These are phyloP conservation scores for Ophion costatus DNA, from an alignment of 2,888 invertebrate species.

Conservation along the genomic window DNA sequence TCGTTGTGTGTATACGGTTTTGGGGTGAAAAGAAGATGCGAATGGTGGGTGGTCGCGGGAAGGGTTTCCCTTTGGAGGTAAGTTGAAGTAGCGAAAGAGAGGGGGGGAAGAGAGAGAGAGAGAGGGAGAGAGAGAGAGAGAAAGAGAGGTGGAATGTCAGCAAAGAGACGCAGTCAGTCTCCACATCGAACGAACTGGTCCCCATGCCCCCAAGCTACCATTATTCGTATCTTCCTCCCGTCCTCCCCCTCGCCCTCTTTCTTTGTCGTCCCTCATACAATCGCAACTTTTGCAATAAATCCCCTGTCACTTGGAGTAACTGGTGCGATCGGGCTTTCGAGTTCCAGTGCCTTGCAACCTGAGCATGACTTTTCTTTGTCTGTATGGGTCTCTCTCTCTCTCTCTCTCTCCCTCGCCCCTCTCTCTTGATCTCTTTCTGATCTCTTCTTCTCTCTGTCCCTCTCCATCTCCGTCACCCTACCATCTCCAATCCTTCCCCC, in stretches of 20 bases:
- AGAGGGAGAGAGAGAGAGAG: not conserved
- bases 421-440: not conserved
- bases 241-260: not conserved
- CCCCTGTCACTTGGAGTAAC: slow-evolving; percentile 74
- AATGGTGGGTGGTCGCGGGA: slow-evolving; percentile 22
- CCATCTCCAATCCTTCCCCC: not conserved
- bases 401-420: not conserved
- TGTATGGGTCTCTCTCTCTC: slow-evolving; percentile 16
- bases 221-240: slow-evolving; percentile 31
- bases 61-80: slow-evolving; percentile 44
- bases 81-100: slow-evolving; percentile 32
- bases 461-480: not conserved
- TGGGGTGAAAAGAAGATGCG: slow-evolving; percentile 38
- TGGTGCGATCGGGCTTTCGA: slow-evolving; percentile 72
- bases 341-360: slow-evolving; percentile 53
- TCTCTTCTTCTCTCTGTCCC: slow-evolving; percentile 8
- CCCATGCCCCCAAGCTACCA: slow-evolving; percentile 36
- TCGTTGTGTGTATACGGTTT: slow-evolving; percentile 10
- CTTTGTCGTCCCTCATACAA: slow-evolving; percentile 71
- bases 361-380: too few species aligned
- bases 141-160: slow-evolving; percentile 10
- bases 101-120: slow-evolving; percentile 8
- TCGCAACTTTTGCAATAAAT: slow-evolving; percentile 77
- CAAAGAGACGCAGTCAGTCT: slow-evolving; percentile 63
- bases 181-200: slow-evolving; percentile 41